Conservation (phyloP, 2,888 invertebrate species). For the Drosophila infuscata region DNA sequence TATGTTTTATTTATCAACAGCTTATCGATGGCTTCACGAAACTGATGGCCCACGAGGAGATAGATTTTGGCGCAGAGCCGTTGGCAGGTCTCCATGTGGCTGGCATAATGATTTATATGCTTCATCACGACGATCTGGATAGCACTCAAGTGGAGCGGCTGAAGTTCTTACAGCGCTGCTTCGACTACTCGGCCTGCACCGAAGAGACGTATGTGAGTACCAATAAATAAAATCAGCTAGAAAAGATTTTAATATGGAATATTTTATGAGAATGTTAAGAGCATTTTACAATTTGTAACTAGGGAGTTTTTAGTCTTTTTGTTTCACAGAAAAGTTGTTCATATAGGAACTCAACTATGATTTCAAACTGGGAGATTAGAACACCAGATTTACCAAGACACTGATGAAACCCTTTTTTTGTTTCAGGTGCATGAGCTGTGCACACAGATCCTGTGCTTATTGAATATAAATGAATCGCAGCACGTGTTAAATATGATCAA, state of each 20-base stretch:
- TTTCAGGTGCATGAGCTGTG: conserved; percentile 55
- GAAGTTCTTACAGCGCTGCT: conserved; percentile 54
- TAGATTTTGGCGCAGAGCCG: conserved; percentile 55
- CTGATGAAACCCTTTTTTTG: background rate
- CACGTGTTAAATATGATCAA: conserved; percentile 53
- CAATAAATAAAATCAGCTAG: background rate
- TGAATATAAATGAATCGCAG: conserved; percentile 45
- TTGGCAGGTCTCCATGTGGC: conserved; percentile 54
- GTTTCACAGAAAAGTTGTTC: too few relatives aligned
- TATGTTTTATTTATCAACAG: conserved; percentile 7
- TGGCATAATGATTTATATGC: conserved; percentile 63
- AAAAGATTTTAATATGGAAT: background rate
- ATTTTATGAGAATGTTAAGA: background rate
- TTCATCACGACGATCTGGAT: conserved; percentile 41
- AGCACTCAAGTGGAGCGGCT: conserved; percentile 48
- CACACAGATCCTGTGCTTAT: conserved; percentile 36
- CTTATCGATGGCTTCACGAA: conserved; percentile 45
- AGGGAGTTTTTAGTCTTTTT: background rate
- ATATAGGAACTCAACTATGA: background rate
- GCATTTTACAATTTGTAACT: background rate
- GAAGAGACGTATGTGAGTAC: conserved; percentile 55
- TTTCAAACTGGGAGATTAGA: background rate
- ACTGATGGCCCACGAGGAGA: conserved; percentile 44
- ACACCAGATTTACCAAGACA: too few relatives aligned
- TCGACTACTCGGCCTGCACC: conserved; percentile 65